Percentiles rank a stretch among this genome's conserved stretches.
phyloP scores from a whole-genome alignment of 2,113 vertebrate species.

The Hucho hucho region DNA sequence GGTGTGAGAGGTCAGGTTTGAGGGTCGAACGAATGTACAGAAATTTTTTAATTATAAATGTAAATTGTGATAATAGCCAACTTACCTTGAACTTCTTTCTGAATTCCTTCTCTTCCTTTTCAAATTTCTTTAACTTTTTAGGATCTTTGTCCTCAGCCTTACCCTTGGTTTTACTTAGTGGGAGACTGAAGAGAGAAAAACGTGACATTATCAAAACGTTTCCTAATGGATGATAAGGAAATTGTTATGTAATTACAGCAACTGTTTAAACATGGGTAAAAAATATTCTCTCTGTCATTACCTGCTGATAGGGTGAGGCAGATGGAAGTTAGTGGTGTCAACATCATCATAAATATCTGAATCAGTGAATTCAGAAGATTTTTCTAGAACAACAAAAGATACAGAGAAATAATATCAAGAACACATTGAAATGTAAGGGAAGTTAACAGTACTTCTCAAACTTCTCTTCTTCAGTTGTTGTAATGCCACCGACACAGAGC shows the following conservation, averaged over 20 bases:
- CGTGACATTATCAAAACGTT: not conserved
- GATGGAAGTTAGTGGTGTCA: constrained; percentile 47
- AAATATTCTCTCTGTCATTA: constrained; percentile 35
- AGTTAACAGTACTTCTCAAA: not conserved
- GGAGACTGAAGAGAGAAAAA: constrained; percentile 42
- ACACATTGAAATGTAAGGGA: not conserved
- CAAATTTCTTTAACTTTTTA: constrained; percentile 1
- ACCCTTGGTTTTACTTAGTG: constrained; percentile 45
- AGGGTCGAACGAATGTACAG: not conserved
- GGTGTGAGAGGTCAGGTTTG: constrained; percentile 23
- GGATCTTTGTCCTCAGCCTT: constrained; percentile 21
- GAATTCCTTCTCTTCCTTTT: constrained; percentile 7
- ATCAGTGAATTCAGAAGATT: constrained; percentile 19
- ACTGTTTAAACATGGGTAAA: too few relatives aligned
- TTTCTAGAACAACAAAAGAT: constrained; percentile 26
- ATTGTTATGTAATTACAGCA: not conserved
- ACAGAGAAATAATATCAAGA: not conserved
- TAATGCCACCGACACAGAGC: too few relatives aligned
- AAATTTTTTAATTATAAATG: not conserved
- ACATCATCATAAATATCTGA: constrained; percentile 90
- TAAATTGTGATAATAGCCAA: not conserved
- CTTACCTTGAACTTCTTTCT: constrained; percentile 9
- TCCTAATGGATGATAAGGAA: not conserved
- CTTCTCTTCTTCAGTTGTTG: not conserved
- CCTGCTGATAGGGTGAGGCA: constrained; percentile 70